Conservation (phyloP, 2,113 vertebrate species). For the Bos indicus region DNA sequence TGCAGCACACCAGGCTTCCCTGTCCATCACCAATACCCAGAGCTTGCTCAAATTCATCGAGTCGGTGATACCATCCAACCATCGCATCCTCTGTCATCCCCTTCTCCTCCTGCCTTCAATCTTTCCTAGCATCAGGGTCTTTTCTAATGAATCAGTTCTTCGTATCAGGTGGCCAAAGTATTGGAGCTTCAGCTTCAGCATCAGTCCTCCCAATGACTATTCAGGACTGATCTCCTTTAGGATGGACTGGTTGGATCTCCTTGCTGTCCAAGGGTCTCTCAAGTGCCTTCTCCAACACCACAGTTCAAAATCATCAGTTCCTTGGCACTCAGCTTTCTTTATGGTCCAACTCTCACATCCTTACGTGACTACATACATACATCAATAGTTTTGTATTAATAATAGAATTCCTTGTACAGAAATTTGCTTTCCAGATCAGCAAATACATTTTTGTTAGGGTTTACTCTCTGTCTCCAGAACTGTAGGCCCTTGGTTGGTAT, state of each 20-base stretch:
- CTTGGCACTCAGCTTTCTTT: neutral
- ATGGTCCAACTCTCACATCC: neutral
- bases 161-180: neutral
- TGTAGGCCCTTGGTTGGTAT: neutral
- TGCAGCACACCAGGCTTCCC: neutral
- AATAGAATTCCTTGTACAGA: neutral
- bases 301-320: neutral
- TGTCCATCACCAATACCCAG: neutral
- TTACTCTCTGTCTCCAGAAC: neutral
- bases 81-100: neutral
- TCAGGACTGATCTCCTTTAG: neutral
- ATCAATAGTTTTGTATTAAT: neutral
- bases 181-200: neutral
- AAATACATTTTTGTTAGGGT: neutral
- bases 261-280: neutral
- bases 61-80: neutral
- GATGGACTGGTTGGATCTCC: neutral
- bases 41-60: neutral
- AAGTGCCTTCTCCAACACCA: neutral
- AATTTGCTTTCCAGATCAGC: neutral
- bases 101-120: neutral
- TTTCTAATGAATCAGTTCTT: neutral
- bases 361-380: neutral
- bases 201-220: neutral
- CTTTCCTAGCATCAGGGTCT: neutral